A percentile compares a stretch with the other conserved stretches of the same genome.
Evolutionary conservation across 2,888 invertebrate genomes (phyloP).

Genomic region (Clistopyga incitator): DNA sequence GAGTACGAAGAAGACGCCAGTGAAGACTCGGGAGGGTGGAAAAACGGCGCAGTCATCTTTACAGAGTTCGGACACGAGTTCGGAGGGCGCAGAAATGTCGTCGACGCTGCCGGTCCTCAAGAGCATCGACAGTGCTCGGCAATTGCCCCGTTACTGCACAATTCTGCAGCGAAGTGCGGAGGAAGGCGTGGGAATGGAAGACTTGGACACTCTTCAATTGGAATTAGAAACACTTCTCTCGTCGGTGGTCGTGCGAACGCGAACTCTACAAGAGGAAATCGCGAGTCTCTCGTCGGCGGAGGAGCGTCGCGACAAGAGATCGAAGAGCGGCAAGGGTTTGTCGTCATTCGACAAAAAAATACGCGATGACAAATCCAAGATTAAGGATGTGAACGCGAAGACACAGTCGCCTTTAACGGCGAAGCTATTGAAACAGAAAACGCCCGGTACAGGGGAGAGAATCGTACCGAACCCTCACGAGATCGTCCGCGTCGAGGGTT

Average conservation of each 20-base stretch:
- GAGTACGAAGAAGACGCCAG: conserved; percentile 80
- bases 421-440: conserved; percentile 80
- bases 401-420: conserved; percentile 80
- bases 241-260: conserved; percentile 91
- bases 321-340: conserved; percentile 81
- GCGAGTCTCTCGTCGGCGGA: conserved; percentile 88
- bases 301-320: conserved; percentile 86
- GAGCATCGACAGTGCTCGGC: conserved; percentile 88
- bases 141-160: conserved; percentile 87
- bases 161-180: conserved; percentile 88
- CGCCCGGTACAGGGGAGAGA: conserved; percentile 75
- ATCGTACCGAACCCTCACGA: conserved; percentile 81
- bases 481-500: conserved; percentile 84
- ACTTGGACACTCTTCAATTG: conserved; percentile 93
- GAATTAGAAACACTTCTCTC: conserved; percentile 95
- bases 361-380: conserved; percentile 79
- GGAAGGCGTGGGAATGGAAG: conserved; percentile 94
- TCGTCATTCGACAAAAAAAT: conserved; percentile 80
- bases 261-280: conserved; percentile 92
- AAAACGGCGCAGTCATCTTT: conserved; percentile 75
- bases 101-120: conserved; percentile 88
- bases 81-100: conserved; percentile 77
- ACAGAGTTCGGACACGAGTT: conserved; percentile 76
- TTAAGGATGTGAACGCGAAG: conserved; percentile 79
- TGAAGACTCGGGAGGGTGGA: conserved; percentile 79